phyloP scores from a whole-genome alignment of 1,140 invertebrate species.

The Drosophila lowei region DNA sequence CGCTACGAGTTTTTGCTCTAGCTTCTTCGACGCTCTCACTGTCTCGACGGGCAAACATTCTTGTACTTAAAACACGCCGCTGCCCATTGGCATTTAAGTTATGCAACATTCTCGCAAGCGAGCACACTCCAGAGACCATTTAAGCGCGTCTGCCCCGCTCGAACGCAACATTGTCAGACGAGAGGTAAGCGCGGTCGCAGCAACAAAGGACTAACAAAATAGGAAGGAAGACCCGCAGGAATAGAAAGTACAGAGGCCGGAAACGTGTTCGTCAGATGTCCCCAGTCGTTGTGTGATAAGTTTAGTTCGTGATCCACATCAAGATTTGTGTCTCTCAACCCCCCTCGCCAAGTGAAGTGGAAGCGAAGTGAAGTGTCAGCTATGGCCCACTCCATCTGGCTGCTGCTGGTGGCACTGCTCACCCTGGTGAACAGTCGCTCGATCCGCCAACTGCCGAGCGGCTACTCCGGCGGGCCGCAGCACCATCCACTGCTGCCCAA shows the following conservation, averaged over 20 bases:
- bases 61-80: conserved; percentile 57
- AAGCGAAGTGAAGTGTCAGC: conserved; percentile 18
- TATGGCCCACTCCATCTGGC: conserved; percentile 58
- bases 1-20: conserved; percentile 1
- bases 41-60: conserved; percentile 1
- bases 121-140: conserved; percentile 52
- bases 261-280: no score
- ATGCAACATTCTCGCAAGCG: conserved; percentile 64
- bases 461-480: conserved; percentile 11
- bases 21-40: neutral
- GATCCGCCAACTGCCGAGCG: conserved; percentile 32
- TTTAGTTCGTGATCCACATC: conserved; percentile 3
- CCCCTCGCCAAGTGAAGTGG: neutral
- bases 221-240: neutral
- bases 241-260: no score
- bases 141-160: conserved; percentile 49
- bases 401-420: conserved; percentile 34
- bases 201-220: conserved; percentile 15
- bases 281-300: no score
- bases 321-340: conserved; percentile 6
- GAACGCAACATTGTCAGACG: conserved; percentile 36
- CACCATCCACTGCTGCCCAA: conserved; percentile 28
- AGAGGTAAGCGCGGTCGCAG: conserved; percentile 31
- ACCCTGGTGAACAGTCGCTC: conserved; percentile 43
- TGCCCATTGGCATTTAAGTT: conserved; percentile 55